These are phyloP conservation scores for Phylloscopus whistleri DNA, from an alignment of 2,113 vertebrate species.

Conservation along the genomic window DNA sequence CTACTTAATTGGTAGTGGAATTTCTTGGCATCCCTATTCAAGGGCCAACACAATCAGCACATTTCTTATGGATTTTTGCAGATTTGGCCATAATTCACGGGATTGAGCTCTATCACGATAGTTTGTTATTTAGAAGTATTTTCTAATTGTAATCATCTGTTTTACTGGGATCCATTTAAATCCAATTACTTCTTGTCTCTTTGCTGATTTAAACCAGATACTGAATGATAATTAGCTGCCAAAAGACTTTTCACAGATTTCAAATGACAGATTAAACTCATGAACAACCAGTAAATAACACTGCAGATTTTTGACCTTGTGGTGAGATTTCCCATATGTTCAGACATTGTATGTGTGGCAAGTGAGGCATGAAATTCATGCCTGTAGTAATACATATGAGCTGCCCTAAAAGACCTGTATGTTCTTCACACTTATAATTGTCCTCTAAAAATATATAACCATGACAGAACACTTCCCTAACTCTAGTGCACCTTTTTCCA, in stretches of 20 bases:
- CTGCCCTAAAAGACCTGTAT: background rate
- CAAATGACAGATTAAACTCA: background rate
- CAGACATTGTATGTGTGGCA: background rate
- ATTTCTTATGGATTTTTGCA: background rate
- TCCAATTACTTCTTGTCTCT: background rate
- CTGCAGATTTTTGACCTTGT: background rate
- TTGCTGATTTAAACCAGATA: background rate
- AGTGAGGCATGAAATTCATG: background rate
- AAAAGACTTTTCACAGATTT: background rate
- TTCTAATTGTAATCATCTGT: background rate
- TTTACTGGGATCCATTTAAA: background rate
- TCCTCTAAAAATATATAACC: background rate
- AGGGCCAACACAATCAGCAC: background rate
- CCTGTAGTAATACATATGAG: background rate
- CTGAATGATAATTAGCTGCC: background rate
- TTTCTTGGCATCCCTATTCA: background rate
- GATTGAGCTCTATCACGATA: fast-evolving
- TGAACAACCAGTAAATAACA: background rate
- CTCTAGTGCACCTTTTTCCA: background rate
- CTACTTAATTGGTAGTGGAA: background rate
- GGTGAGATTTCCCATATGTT: background rate
- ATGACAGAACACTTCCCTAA: background rate
- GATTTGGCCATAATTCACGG: background rate
- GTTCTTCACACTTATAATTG: background rate
- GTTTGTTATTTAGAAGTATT: background rate